phyloP scores from a whole-genome alignment of 2,888 invertebrate genomes.

The Drosophila planitibia region DNA sequence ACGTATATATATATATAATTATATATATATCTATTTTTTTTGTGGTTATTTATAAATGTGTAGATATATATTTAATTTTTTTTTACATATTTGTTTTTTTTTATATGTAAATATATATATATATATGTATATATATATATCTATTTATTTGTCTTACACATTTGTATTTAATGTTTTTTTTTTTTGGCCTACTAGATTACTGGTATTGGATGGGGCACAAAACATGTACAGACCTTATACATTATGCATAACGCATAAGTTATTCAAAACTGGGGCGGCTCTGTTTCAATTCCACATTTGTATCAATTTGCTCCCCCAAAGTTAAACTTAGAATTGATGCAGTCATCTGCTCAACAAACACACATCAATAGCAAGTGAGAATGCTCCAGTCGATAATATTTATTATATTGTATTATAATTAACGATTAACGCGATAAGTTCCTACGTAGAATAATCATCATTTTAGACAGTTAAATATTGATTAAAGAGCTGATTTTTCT shows the following conservation, averaged over 20 bases:
- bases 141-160: not conserved
- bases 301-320: not conserved
- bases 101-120: too few species aligned
- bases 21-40: too few species aligned
- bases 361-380: not conserved
- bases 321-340: not conserved
- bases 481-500: not conserved
- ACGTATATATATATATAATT: not conserved
- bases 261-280: not conserved
- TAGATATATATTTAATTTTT: not conserved
- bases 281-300: not conserved
- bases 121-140: too few species aligned
- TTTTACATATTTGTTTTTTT: not conserved
- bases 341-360: not conserved
- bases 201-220: not conserved
- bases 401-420: not conserved
- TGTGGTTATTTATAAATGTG: not conserved
- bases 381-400: not conserved
- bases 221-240: not conserved
- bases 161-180: not conserved
- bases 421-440: too few species aligned
- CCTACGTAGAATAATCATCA: not conserved
- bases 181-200: not conserved
- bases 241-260: not conserved
- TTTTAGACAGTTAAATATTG: not conserved